Evolutionary conservation across 2,888 invertebrate species (phyloP).

Genomic region (Acheta domesticus): DNA sequence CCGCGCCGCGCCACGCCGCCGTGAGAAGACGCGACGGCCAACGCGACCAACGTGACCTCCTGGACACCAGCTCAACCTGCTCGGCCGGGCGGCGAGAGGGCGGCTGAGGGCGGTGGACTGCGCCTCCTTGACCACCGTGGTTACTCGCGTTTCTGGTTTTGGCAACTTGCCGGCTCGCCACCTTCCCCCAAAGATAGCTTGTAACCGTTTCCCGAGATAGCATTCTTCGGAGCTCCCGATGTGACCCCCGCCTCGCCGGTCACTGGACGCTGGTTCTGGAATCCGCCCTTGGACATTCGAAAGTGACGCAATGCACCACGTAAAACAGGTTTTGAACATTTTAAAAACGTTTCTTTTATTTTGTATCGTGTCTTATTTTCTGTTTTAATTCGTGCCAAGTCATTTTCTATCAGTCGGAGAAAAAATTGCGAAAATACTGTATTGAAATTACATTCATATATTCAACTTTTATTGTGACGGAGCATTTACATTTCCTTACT

Average conservation of each 20-base stretch:
- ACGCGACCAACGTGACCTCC: too few species aligned
- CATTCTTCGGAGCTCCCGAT: not conserved
- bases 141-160: conserved; percentile 18
- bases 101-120: not conserved
- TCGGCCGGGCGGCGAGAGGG: not conserved
- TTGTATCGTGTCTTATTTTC: too few species aligned
- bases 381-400: too few species aligned
- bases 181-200: not conserved
- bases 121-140: not conserved
- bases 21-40: too few species aligned
- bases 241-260: not conserved
- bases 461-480: too few species aligned
- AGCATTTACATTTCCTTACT: too few species aligned
- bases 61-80: not conserved
- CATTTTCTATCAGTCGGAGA: too few species aligned
- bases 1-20: too few species aligned
- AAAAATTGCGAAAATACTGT: too few species aligned
- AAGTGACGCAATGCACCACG: not conserved
- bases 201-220: not conserved
- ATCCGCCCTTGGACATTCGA: not conserved
- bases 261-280: not conserved
- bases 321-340: not conserved
- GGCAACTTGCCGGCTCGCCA: not conserved
- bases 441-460: too few species aligned
- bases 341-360: too few species aligned